Evolutionary conservation across 1,140 invertebrate species (phyloP), one percentile per base, ranked within the genome.

Genomic region (Chlorops oryzae): DNA sequence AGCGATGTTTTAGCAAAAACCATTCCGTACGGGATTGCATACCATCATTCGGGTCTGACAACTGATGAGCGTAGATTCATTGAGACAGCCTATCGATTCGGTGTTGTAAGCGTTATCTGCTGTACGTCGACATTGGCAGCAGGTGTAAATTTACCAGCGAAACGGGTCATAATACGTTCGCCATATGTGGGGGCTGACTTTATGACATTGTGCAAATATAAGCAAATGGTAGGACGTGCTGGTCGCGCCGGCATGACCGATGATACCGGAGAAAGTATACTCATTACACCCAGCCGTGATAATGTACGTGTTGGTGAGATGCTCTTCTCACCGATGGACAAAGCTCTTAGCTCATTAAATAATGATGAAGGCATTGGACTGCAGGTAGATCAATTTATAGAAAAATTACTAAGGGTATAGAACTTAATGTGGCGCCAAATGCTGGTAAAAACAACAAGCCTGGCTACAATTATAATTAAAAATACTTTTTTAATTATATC

Each of bases 111-210:
- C 56, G 85, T 93, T 24, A 79, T 98, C 53, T 92, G 90, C 64
- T 96, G 92, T 64, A 98, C 95, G 24, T 96, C 94, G 3, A 98
- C 95, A 12, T 77, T 98, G 54, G 94, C 95, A 28, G 94, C 95
- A 37, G 95, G 95, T 10, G 92, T 98, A 4, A 98, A 98, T 81
- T 79, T 98, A 50, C 95, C 95, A 17, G 95, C 95, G 1, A 84
- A 85, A 75, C 81, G 91, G 62, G 91, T 96, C 0, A 90, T 98
- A 52, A 74, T 98, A 53, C 77, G 92, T 54, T 84, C 85, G 50
- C 65, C 65, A 2, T 69, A 64, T 37, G 65, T 69, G 34, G 95
- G 89, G 3, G 77, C 74, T 37, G 77, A 85, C 9, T 87, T 91
- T 65, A 78, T 98, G 32, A 83, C 81, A 41, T 76, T 87, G 13